Conservation (phyloP, 2,888 invertebrate species). For the Melieria crassipennis region DNA sequence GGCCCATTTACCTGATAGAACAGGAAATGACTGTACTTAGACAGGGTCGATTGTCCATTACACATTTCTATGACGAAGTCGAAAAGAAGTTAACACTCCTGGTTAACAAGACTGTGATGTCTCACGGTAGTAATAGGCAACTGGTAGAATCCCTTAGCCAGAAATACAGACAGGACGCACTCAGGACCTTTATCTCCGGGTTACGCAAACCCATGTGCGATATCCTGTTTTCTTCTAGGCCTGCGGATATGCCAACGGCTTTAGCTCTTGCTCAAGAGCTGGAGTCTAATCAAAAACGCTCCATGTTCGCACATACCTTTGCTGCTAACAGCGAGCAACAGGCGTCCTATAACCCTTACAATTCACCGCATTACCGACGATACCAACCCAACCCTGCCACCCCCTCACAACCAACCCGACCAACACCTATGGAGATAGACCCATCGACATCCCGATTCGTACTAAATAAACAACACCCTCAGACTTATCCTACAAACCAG, state of each 20-base stretch:
- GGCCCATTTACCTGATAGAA: conserved; percentile 32
- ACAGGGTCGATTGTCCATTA: conserved; percentile 22
- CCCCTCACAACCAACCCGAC: conserved; percentile 1
- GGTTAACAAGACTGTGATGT: conserved; percentile 30
- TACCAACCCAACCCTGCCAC: conserved; percentile 4
- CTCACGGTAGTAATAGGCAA: not conserved
- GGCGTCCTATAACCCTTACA: not conserved
- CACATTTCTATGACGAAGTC: conserved; percentile 31
- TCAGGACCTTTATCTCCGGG: conserved; percentile 27
- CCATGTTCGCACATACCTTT: too few relatives aligned
- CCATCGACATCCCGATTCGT: not conserved
- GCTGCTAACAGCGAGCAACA: too few relatives aligned
- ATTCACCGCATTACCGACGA: not conserved
- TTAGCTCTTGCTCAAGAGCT: conserved; percentile 16
- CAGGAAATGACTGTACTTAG: conserved; percentile 21
- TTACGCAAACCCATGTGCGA: conserved; percentile 19
- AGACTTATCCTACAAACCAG: too few relatives aligned
- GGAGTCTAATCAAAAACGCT: not conserved
- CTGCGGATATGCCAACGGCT: conserved; percentile 11
- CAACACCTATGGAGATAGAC: conserved; percentile 10
- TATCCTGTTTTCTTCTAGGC: conserved; percentile 11
- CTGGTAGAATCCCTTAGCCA: conserved; percentile 16
- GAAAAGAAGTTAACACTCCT: conserved; percentile 32
- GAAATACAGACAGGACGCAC: conserved; percentile 28
- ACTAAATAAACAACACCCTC: too few relatives aligned